Evolutionary conservation across 1,140 invertebrate species (phyloP), one percentile per base, ranked within the genome.

Genomic region (Radopholus similis): DNA sequence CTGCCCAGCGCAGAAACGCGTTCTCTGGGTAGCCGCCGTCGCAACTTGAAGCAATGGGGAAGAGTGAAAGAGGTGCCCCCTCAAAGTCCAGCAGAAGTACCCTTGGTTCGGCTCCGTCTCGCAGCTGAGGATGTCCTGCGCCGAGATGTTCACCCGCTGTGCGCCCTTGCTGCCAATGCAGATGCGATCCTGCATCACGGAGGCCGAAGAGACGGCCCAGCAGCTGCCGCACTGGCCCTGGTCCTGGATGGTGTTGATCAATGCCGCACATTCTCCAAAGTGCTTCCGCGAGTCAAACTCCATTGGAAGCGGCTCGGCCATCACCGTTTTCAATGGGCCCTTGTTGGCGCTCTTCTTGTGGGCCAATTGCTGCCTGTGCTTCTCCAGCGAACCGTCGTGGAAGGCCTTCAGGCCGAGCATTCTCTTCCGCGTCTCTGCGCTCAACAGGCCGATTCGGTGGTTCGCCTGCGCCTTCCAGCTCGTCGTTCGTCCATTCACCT

Each of bases 121-220:
- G 28, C 62, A 64, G 26, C 47, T 30, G 9, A 64, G 1, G 9
- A 64, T 8, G n/a, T 64, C 62, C 11, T 35, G 13, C 23, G 44
- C 26, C 3, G 62, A 64, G 37, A 54, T 37, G 26, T 21, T 9
- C 34, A 30, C 47, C 8, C 44, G 35, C 5, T 59, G 49, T 38
- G 18, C 26, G 13, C 21, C n/a, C 5, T 37, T 13, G 26, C 37
- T 54, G 1, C 15, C 28, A 58, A 64, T 64, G 21, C 62, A 64
- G 15, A 54, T n/a, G 18, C 62, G 62, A 23, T 64, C 62, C 49
- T 28, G n/a, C 30, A 42, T 40, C 11, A 47, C 62, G 30, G 62
- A 64, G 18, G 47, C 62, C 6, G 38, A 37, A 13, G 62, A 64
- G 15, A 64, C 62, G 26, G 49, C 62, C 62, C 62, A 64, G 28